Evolutionary conservation across 2,888 invertebrate genomes (phyloP), one percentile per base, ranked within the genome.

Genomic region (Camptogramma bilineatum): DNA sequence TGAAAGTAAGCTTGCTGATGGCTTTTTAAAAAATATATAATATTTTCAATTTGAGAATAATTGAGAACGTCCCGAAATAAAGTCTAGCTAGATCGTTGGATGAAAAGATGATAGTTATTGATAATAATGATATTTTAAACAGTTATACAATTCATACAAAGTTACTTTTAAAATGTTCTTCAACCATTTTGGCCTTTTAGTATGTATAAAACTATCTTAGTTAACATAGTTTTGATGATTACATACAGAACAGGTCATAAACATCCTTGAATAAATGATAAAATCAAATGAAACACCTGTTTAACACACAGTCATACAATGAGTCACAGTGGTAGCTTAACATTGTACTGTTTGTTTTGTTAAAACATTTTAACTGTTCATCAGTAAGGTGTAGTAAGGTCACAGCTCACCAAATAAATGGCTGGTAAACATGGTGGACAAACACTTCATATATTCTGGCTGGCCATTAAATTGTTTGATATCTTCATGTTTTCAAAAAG

Each of bases 211-310:
- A 34, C 10, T 10, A 34, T 8, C 34, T 10, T 1, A 4, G 10
- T 31, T 13, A 2, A 39, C 34, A 39, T 13, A 39, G 34, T 4
- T 39, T 39, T 13, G 10, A 39, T 39, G 13, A 39, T 39, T 10
- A 39, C 13, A 13, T 13, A 39, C 2, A 13, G 10, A 4, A 39
- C 10, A 10, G 34, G 34, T 13, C 5, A 62, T 31, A 24, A 9
- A 48, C 13, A 48, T 13, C 28, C 34, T 18, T 58, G 24, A 48
- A 50, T 16, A 21, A 56, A 47, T 47, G 55, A 19, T 13, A 39
- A 39, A 39, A 44, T 44, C 44, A 44, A 17, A 17, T 44, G 21
- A 39, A 57, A 39, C 52, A 64, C 51, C 52, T 60, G 60, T 53
- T 42, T 53, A 53, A n/a, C 59, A 34, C 17, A 42, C 8, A 13